A percentile compares a stretch with the other conserved stretches of the same genome.
phyloP scores from a whole-genome alignment of 2,888 invertebrate genomes.

The Apamea crenata region DNA sequence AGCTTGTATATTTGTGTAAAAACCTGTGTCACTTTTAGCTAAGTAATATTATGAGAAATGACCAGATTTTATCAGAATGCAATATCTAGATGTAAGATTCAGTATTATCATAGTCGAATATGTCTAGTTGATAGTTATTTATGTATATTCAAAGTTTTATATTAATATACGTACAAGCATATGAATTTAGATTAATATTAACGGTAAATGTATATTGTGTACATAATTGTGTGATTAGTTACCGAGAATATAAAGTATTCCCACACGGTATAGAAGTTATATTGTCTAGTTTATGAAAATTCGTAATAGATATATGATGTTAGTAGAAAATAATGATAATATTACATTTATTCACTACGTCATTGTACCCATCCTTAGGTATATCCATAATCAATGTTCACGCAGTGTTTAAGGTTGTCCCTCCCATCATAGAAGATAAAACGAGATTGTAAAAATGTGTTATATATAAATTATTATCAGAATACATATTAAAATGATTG shows the following conservation, averaged over 20 bases:
- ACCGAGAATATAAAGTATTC: constrained; percentile 60
- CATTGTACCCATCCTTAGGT: constrained; percentile 24
- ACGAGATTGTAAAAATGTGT: constrained; percentile 82
- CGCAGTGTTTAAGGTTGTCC: constrained; percentile 40
- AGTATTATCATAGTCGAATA: constrained; percentile 89
- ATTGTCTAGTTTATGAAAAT: constrained; percentile 50
- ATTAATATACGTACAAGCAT: constrained; percentile 71
- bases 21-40: constrained; percentile 80
- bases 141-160: constrained; percentile 86
- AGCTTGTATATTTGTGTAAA: constrained; percentile 86
- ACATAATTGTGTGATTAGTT: constrained; percentile 77
- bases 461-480: constrained; percentile 87
- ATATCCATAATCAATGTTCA: constrained; percentile 34
- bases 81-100: constrained; percentile 89
- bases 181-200: constrained; percentile 68
- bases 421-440: constrained; percentile 48
- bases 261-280: constrained; percentile 44
- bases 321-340: constrained; percentile 44
- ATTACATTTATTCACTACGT: constrained; percentile 35
- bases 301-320: constrained; percentile 54
- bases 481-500: constrained; percentile 81
- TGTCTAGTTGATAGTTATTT: constrained; percentile 85
- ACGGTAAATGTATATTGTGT: constrained; percentile 82
- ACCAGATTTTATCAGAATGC: constrained; percentile 90
- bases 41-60: constrained; percentile 85